Base-by-base conservation (phyloP, 2,113 vertebrate genomes). In the Pipa parva region DNA sequence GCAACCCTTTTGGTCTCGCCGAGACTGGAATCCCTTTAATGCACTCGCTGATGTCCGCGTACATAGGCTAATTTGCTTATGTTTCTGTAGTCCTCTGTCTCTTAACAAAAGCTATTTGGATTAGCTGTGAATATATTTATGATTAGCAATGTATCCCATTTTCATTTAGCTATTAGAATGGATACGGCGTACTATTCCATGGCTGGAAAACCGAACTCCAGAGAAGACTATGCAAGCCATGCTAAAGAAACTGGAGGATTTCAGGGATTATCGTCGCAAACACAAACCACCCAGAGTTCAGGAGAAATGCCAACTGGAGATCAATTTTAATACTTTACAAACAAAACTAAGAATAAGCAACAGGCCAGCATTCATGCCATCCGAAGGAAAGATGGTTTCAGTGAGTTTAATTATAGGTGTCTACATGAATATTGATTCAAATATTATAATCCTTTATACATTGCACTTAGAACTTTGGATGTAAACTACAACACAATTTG, bases 371-470 rank as follows among this genome's bases (percentile, higher is more conserved):
- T 99, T 96, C 78, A 99, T 98, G 97, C 97, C 97, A 60, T 98
- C 97, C 0, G 97, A 99, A 77, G 97, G 97, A 54, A 99, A 98
- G 87, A 92, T 99, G 95, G 97, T 99, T 76, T 99, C 97, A 77
- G 97, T 99, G 84, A 89, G 82, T 85, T 64, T 28, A 50, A 17
- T 5, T 36, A 13, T 36, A 36, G 33, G 33, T 12, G 1, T 36
- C 10, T 12, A 1, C 15, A 11, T 36, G 33, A 36, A 36, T 13
- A 36, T 9, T 36, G 7, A 36, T 7, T 5, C 10, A 3, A 36
- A 33, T 3, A 36, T 7, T 36, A 36, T 36, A 12, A 3, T 11
- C 5, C 5, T 13, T 3, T 36, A 3, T 11, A 13, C 33, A 36
- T 36, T 12, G 31, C 7, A 10, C 12, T 3, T 3, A 3, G 33